Percentiles rank a stretch among this genome's conserved stretches.
phyloP scores from a whole-genome alignment of 2,888 invertebrate genomes.

The Nephrotoma flavescens region DNA sequence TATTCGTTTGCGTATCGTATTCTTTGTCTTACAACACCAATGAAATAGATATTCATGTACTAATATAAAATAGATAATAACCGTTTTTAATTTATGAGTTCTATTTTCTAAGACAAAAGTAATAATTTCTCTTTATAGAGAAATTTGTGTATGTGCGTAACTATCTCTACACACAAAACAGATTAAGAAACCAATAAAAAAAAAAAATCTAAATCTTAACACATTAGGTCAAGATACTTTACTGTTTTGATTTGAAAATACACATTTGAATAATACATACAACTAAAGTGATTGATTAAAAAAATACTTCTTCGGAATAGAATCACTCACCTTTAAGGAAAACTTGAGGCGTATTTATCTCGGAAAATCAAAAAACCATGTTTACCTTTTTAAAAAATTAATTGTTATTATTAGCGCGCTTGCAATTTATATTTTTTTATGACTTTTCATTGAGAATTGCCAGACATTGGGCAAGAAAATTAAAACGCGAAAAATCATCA shows the following conservation, averaged over 20 bases:
- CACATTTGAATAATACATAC: background rate
- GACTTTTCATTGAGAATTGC: background rate
- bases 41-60: background rate
- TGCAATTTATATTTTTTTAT: background rate
- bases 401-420: background rate
- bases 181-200: background rate
- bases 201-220: background rate
- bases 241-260: background rate
- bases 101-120: background rate
- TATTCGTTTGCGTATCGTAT: background rate
- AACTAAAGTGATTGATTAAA: background rate
- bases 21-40: background rate
- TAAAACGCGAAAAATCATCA: background rate
- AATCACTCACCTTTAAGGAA: background rate
- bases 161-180: background rate
- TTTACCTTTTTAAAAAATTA: background rate
- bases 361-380: background rate
- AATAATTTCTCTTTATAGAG: background rate
- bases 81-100: background rate
- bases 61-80: background rate
- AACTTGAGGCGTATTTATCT: background rate
- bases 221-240: background rate
- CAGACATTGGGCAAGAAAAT: background rate
- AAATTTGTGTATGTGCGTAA: background rate
- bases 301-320: background rate